These are phyloP conservation scores for Rhagium mordax DNA, from an alignment of 2,888 invertebrate species.

Conservation along the genomic window DNA sequence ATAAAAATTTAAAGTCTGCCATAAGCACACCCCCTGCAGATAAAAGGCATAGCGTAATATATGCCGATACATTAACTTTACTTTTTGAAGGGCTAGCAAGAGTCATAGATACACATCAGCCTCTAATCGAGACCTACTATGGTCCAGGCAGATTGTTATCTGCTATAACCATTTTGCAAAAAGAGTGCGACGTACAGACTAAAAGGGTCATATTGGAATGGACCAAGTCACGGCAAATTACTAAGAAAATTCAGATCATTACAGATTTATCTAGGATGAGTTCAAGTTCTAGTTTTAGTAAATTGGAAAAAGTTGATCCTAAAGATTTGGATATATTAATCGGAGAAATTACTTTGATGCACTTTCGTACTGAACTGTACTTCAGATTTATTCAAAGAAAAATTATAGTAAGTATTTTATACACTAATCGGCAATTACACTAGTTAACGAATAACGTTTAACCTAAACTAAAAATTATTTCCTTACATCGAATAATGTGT, in stretches of 20 bases:
- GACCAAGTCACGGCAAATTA: conserved; percentile 78
- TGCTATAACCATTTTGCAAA: conserved; percentile 82
- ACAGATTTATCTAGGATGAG: conserved; percentile 73
- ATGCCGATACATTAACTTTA: conserved; percentile 88
- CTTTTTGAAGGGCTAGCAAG: conserved; percentile 90
- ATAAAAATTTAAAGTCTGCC: conserved; percentile 81
- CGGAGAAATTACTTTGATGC: conserved; percentile 92
- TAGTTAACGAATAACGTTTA: no score
- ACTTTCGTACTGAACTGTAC: conserved; percentile 92
- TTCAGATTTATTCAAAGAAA: conserved; percentile 88
- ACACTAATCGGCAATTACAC: no score
- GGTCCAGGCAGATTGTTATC: conserved; percentile 83
- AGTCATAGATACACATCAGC: conserved; percentile 89
- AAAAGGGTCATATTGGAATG: conserved; percentile 81
- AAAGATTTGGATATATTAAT: conserved; percentile 90
- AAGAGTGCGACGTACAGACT: conserved; percentile 82
- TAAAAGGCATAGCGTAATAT: conserved; percentile 83
- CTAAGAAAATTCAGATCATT: conserved; percentile 76
- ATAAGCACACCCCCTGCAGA: conserved; percentile 78
- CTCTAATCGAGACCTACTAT: conserved; percentile 91
- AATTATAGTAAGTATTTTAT: conserved; percentile 74
- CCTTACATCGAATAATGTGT: no score
- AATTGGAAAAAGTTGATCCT: conserved; percentile 79
- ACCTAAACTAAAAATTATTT: no score
- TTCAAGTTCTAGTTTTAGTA: conserved; percentile 65